A percentile compares a stretch with the other conserved stretches of the same genome.
phyloP scores from a whole-genome alignment of 2,888 invertebrate genomes.

The Drosophila conformis region DNA sequence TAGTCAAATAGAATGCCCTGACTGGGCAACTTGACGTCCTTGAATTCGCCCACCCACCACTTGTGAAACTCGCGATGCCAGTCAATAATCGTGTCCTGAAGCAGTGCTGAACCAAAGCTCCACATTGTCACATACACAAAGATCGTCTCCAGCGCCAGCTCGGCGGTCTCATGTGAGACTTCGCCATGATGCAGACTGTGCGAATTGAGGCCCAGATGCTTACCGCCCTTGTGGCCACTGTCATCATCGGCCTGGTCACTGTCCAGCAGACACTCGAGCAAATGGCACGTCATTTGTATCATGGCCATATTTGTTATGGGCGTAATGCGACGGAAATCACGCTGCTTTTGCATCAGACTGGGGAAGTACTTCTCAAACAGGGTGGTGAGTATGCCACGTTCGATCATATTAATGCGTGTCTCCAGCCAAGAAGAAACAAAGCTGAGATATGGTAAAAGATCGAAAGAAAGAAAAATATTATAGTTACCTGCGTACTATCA shows the following conservation, averaged over 20 bases:
- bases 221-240: background rate
- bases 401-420: slow-evolving; percentile 89
- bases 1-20: slow-evolving; percentile 94
- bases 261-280: slow-evolving; percentile 92
- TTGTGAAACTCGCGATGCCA: slow-evolving; percentile 98
- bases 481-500: background rate
- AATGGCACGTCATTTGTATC: slow-evolving; percentile 94
- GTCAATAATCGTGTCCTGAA: slow-evolving; percentile 95
- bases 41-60: slow-evolving; percentile 97
- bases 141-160: slow-evolving; percentile 91
- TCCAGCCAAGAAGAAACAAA: slow-evolving; percentile 96
- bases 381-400: slow-evolving; percentile 92
- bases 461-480: background rate
- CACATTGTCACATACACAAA: slow-evolving; percentile 96
- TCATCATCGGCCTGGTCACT: slow-evolving; percentile 43
- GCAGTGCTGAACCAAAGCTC: slow-evolving; percentile 96
- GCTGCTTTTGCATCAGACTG: slow-evolving; percentile 90
- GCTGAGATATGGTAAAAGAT: slow-evolving; percentile 82
- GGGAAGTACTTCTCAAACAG: slow-evolving; percentile 98
- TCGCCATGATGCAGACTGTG: slow-evolving; percentile 87
- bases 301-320: slow-evolving; percentile 96
- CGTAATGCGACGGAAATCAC: slow-evolving; percentile 94
- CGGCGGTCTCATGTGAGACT: slow-evolving; percentile 88
- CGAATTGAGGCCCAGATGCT: slow-evolving; percentile 41
- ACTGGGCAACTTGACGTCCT: slow-evolving; percentile 94